Evolutionary conservation across 2,888 invertebrate genomes (phyloP), one percentile per base, ranked within the genome.

Genomic region (Andrena praecox): DNA sequence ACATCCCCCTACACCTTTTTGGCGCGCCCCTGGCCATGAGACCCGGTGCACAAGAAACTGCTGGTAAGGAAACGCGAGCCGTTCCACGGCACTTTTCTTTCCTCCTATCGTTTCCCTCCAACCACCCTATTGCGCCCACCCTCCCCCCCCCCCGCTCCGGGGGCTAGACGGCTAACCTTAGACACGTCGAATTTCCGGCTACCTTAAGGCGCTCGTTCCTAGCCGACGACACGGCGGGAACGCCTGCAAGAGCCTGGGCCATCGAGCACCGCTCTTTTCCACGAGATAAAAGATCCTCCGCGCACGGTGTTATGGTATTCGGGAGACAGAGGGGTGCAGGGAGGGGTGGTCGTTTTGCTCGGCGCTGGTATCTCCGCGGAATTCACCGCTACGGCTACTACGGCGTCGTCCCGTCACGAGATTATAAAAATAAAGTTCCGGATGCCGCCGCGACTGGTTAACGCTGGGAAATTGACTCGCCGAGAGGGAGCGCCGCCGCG

Each of bases 181-280:
- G 59, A 83, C 60, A 68, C 83, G 77, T 74, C 67, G 83, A 82
- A 83, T 83, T 77, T 82, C 82, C 74, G 71, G 71, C 33, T 59
- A 81, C 54, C 73, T 81, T 64, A 75, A 71, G 82, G 62, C 69
- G 62, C 24, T 63, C 72, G 72, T 77, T 80, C 56, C 20, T 20
- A 33, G 62, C 56, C 70, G 62, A 74, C 66, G 71, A 64, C 67
- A 56, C 56, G 12, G 8, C 62, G 72, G 68, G 42, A 82, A 82
- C 77, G 69, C 48, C 52, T 54, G 74, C 73, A 10, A 31, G 60
- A 52, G 64, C 42, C 24, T 10, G 68, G 12, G 3, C 42, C 62
- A 62, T 20, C 48, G 48, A 56, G 62, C 42, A 31, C 24, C 68
- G 48, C 6, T 69, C 24, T 27, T 56, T 27, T 20, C 56, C 10